A percentile compares a stretch with the other conserved stretches of the same genome.
These are phyloP conservation scores for Pycnonotus jocosus DNA, from an alignment of 2,113 vertebrate genomes.

Conservation along the genomic window DNA sequence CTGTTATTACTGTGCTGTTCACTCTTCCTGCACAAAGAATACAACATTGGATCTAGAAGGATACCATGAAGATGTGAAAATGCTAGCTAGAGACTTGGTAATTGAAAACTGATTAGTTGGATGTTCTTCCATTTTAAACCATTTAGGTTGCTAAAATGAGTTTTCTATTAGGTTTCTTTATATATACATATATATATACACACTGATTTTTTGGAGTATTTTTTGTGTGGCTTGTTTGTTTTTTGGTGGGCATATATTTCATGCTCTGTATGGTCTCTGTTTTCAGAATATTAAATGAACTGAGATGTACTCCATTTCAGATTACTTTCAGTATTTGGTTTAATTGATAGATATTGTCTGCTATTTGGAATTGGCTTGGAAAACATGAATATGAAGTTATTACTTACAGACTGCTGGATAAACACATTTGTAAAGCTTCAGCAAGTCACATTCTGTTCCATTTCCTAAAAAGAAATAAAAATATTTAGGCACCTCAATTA, in stretches of 20 bases:
- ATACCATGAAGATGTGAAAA: neutral
- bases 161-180: neutral
- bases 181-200: rapidly evolving
- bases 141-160: neutral
- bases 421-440: conserved; percentile 72
- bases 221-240: neutral
- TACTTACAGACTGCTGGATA: conserved; percentile 73
- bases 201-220: neutral
- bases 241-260: neutral
- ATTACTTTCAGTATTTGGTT: neutral
- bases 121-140: neutral
- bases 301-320: neutral
- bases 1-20: neutral
- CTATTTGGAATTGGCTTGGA: neutral
- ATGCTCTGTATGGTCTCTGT: neutral
- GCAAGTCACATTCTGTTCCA: conserved; percentile 71
- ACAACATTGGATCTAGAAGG: neutral
- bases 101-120: neutral
- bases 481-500: neutral
- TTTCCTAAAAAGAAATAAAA: conserved; percentile 64
- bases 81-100: neutral
- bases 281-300: neutral
- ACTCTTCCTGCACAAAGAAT: neutral
- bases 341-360: neutral
- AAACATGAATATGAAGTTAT: neutral